Base-by-base conservation (phyloP, 1,140 invertebrate genomes). In the Octopus sinensis region DNA sequence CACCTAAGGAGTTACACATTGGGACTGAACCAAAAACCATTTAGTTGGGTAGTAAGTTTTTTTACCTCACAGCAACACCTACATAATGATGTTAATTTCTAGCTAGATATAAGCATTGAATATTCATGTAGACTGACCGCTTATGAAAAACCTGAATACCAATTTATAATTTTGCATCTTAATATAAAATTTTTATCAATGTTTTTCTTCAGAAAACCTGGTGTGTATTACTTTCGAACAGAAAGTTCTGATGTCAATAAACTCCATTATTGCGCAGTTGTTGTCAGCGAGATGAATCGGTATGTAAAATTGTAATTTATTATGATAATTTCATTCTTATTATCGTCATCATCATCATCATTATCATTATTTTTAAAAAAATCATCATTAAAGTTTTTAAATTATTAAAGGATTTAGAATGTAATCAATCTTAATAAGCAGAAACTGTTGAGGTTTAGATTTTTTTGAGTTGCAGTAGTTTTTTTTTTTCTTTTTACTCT, bases 171-270 rank as follows among this genome's bases (percentile, higher is more conserved):
- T 43, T 79, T 53, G 23, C 71, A 7, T 43, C n/a, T 62, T 17
- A 13, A 23, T 56, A 71, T 54, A 53, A 75, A 52, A 51, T 53
- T 73, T 77, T 53, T 17, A 76, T 78, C 17, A 53, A 51, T 62
- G 9, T 83, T 81, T 78, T 79, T 73, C 86, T 85, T 51, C 82
- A 90, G 89, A 71, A 82, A 86, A 13, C 88, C 90, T 78, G 90
- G 90, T 52, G 73, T 90, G 53, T 89, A 88, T 79, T 91, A 88
- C 85, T 90, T 91, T 83, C 86, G 86, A 81, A 89, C 89, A 13
- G 89, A 90, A 78, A 86, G 87, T 79, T 51, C 75, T 13, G 85
- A 88, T 43, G 81, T 86, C 6, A 88, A 86, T 12, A 87, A 87
- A 68, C 80, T 82, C 12, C 87, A 89, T 79, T 84, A 89, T 54